phyloP scores from a whole-genome alignment of 2,797 vertebrate species.

The Poeciliopsis turneri region DNA sequence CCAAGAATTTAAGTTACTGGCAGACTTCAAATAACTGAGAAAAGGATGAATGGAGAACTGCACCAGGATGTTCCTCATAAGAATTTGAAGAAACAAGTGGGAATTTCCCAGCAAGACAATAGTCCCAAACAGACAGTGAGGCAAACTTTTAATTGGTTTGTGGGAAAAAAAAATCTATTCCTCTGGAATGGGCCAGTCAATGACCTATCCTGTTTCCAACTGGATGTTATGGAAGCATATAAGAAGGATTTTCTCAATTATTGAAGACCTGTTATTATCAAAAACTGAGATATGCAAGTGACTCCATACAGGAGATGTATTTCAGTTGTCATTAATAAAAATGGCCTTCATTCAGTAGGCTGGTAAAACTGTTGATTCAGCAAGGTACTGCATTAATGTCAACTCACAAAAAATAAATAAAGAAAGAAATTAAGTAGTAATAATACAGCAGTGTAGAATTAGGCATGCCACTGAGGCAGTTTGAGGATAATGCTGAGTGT shows the following conservation, averaged over 20 bases:
- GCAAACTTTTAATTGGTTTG: background rate
- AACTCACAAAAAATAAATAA: too few species aligned
- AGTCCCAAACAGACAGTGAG: background rate
- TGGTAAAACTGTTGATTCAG: too few species aligned
- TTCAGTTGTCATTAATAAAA: background rate
- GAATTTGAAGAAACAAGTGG: conserved; percentile 2
- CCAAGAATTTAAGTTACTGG: background rate
- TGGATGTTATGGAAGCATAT: background rate
- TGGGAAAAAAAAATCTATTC: background rate
- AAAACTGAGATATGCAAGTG: background rate
- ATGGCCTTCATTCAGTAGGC: background rate
- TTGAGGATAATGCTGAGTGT: background rate
- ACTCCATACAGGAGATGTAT: background rate
- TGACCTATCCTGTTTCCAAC: background rate
- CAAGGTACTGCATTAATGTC: too few species aligned
- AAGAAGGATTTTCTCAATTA: too few species aligned
- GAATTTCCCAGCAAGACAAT: background rate
- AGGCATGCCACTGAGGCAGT: background rate
- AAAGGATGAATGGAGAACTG: background rate
- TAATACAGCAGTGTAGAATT: background rate
- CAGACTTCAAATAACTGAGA: background rate
- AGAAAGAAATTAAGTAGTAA: background rate
- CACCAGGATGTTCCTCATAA: background rate
- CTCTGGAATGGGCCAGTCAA: background rate
- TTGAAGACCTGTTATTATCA: too few species aligned